These are phyloP conservation scores for Oeneis ivallda DNA, from an alignment of 2,888 invertebrate species.

Conservation along the genomic window DNA sequence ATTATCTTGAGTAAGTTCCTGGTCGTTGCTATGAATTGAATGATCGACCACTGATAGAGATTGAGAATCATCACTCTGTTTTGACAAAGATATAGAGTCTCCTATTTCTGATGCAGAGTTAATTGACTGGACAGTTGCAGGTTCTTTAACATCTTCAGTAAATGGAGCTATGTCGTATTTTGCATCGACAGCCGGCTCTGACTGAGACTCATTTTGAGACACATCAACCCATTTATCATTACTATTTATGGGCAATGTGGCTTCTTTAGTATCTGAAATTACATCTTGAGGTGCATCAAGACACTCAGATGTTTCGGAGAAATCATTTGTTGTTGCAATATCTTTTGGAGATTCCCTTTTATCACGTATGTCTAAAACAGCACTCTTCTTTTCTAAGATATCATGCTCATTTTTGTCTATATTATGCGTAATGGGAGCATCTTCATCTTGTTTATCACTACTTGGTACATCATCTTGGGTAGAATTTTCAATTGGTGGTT, in stretches of 20 bases:
- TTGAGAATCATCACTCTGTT: constrained; percentile 79
- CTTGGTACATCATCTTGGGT: constrained; percentile 61
- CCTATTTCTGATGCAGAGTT: constrained; percentile 62
- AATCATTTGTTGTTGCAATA: constrained; percentile 48
- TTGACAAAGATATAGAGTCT: constrained; percentile 76
- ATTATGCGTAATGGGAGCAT: constrained; percentile 47
- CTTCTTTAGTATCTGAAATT: constrained; percentile 46
- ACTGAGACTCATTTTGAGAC: constrained; percentile 49
- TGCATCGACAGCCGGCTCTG: constrained; percentile 49
- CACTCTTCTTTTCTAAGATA: constrained; percentile 44
- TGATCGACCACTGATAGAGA: constrained; percentile 70
- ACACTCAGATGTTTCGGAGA: constrained; percentile 41
- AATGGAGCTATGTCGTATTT: constrained; percentile 59
- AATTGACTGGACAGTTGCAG: constrained; percentile 52
- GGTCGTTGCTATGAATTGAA: constrained; percentile 64
- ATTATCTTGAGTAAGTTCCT: constrained; percentile 63
- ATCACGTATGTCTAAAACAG: constrained; percentile 44
- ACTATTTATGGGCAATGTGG: constrained; percentile 43
- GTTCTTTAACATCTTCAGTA: constrained; percentile 63
- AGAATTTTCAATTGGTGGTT: constrained; percentile 78
- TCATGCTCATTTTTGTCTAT: constrained; percentile 54
- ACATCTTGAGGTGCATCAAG: constrained; percentile 45
- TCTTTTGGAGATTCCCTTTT: constrained; percentile 47
- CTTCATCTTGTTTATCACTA: constrained; percentile 53
- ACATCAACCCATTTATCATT: constrained; percentile 62